Evolutionary conservation across 2,113 vertebrate genomes (phyloP).

Genomic region (Phalacrocorax brasilianus): DNA sequence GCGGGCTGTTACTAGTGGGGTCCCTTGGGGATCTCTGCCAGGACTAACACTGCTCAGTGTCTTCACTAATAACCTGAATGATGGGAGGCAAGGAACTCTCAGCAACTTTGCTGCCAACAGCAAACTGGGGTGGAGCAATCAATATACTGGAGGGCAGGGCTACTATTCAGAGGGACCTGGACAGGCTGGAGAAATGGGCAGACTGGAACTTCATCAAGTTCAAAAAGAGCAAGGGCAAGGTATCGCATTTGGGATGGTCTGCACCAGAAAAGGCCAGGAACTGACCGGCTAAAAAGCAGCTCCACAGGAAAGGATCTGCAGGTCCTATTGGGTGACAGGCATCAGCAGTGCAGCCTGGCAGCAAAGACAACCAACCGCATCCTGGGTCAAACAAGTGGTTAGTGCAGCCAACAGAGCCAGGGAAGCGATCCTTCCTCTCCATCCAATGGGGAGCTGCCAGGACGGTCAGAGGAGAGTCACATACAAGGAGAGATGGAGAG

Average conservation of each 20-base stretch:
- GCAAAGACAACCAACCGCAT: not conserved
- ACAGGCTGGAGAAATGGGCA: not conserved
- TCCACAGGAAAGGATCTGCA: not conserved
- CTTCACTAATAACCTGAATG: not conserved
- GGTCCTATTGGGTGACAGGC: not conserved
- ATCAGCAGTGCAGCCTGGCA: not conserved
- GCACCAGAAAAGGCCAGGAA: not conserved
- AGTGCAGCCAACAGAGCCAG: not conserved
- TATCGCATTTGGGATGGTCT: not conserved
- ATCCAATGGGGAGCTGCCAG: not conserved
- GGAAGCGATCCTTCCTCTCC: not conserved
- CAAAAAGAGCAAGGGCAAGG: not conserved
- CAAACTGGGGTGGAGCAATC: not conserved
- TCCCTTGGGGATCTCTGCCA: not conserved
- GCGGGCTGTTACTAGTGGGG: not conserved
- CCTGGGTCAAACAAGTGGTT: not conserved
- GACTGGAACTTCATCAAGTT: not conserved
- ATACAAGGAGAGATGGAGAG: not conserved
- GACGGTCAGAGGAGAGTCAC: not conserved
- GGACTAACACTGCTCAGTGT: not conserved
- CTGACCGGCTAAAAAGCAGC: not conserved
- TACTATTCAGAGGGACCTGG: not conserved
- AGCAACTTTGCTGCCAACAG: not conserved
- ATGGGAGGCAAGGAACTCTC: not conserved
- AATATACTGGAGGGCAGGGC: not conserved